Evolutionary conservation across 2,797 vertebrate species (phyloP), one percentile per base, ranked within the genome.

Genomic region (Melanogrammus aeglefinus): DNA sequence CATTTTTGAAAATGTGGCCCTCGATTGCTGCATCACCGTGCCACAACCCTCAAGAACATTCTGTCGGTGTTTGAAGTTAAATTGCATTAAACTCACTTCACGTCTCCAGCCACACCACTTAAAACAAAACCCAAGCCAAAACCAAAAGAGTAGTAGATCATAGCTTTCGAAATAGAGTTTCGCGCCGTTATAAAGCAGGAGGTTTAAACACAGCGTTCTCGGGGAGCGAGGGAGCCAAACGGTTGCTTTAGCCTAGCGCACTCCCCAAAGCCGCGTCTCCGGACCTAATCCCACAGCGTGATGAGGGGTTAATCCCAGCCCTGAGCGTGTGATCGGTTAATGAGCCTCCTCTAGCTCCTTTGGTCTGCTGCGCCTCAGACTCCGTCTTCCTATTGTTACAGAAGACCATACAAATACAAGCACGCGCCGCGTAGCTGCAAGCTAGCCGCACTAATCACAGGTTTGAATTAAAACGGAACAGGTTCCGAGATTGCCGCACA

Each of bases 261-360:
- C 76, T 85, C 38, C 78, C 78, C 74, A 77, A 79, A 86, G 78
- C 77, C 88, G 79, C 73, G 39, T 31, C 77, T 82, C 78, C 78
- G 81, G 47, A 84, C 70, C 73, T 86, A 89, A 88, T 87, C 78
- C 85, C 76, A 63, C 41, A 29, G 77, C 75, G 80, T 86, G 86
- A 91, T 88, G 89, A 88, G 80, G 80, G 73, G 78, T 80, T 92
- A 91, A 92, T 91, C 89, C 80, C 47, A 79, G 57, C 57, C 57
- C 14, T 87, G 85, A 71, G 86, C 79, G 85, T 92, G 86, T 91
- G 90, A 91, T 93, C 85, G 84, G 84, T 84, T 88, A 91, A 92
- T 88, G 86, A 91, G 88, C 77, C 83, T 87, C 79, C 78, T 85
- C 21, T n/a, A 73, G 77, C 78, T 76, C 63, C 75, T 78, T 77